Evolutionary conservation across 1,140 invertebrate genomes (phyloP).

Genomic region (Babylonia areolata): DNA sequence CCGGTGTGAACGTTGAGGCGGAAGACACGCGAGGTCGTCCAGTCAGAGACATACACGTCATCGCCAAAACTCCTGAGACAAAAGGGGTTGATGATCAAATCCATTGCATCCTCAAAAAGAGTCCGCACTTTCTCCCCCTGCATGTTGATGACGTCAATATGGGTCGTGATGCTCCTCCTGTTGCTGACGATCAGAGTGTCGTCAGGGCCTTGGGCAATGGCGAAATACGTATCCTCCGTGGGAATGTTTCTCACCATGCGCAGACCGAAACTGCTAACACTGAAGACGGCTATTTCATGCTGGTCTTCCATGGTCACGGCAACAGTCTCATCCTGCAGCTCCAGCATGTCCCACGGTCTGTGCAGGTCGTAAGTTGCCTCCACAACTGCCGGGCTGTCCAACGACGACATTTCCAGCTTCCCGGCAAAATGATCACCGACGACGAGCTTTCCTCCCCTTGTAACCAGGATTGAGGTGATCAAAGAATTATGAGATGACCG

Average conservation of each 20-base stretch:
- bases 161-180: background rate
- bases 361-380: background rate
- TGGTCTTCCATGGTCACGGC: background rate
- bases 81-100: background rate
- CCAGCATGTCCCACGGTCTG: background rate
- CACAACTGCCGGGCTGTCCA: background rate
- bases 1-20: background rate
- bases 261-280: background rate
- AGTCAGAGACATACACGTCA: conserved; percentile 21
- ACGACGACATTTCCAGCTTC: background rate
- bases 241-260: background rate
- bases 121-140: background rate
- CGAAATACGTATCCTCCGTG: background rate
- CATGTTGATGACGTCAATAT: conserved; percentile 14
- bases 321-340: background rate
- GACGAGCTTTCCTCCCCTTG: background rate
- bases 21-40: background rate
- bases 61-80: conserved; percentile 9
- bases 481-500: background rate
- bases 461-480: background rate
- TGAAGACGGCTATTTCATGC: background rate
- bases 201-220: background rate
- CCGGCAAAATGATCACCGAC: background rate
- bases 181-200: conserved; percentile 1
- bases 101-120: background rate